Conservation (phyloP, 2,888 invertebrate genomes). For the Keiferia lycopersicella region DNA sequence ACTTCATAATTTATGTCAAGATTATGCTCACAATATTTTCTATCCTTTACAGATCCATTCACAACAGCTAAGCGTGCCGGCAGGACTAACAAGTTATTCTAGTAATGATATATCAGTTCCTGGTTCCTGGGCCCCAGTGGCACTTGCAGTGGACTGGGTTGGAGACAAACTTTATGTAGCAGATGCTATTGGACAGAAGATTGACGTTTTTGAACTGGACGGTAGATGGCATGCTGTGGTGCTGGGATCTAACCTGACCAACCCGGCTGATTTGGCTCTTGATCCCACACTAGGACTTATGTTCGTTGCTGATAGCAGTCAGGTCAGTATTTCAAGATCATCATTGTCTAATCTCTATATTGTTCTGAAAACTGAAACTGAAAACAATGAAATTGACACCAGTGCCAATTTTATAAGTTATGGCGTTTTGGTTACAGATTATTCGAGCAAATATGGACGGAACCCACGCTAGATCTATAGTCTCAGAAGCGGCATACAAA, state of each 20-base stretch:
- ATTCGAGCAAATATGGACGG: constrained; percentile 97
- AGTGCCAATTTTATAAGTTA: too few species aligned
- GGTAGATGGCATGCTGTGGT: constrained; percentile 95
- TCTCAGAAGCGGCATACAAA: constrained; percentile 95
- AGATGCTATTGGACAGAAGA: constrained; percentile 93
- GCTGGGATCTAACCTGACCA: constrained; percentile 93
- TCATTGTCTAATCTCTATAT: not conserved
- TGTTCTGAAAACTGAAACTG: too few species aligned
- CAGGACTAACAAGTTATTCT: constrained; percentile 61
- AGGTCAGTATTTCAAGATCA: constrained; percentile 65
- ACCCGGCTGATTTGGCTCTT: constrained; percentile 94
- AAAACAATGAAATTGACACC: too few species aligned
- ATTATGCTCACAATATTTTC: too few species aligned
- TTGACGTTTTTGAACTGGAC: constrained; percentile 95
- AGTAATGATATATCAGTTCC: constrained; percentile 87
- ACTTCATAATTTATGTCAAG: too few species aligned
- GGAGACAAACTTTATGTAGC: constrained; percentile 97
- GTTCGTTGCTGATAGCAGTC: constrained; percentile 93
- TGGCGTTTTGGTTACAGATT: constrained; percentile 58
- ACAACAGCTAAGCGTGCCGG: constrained; percentile 75
- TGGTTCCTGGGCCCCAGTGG: constrained; percentile 94
- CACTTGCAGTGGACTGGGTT: constrained; percentile 98
- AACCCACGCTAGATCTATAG: constrained; percentile 89
- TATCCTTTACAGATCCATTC: constrained; percentile 79
- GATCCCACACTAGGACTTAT: constrained; percentile 95